Evolutionary conservation across 2,113 vertebrate genomes (phyloP).

Genomic region (Eidolon helvum): DNA sequence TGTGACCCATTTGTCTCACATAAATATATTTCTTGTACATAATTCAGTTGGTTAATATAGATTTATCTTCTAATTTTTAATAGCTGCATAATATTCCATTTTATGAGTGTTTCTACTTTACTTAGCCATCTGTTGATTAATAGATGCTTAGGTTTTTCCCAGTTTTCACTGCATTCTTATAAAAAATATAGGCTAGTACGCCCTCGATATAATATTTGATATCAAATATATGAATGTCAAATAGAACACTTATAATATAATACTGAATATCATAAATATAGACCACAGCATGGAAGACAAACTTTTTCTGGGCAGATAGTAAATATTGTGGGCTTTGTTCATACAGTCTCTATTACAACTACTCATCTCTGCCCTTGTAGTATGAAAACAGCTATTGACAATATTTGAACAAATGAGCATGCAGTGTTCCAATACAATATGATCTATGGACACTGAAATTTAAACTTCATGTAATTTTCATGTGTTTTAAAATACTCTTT

Average conservation of each 20-base stretch:
- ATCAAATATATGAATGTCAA: not conserved
- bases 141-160: not conserved
- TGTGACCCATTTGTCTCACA: not conserved
- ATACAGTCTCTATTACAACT: not conserved
- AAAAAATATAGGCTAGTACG: not conserved
- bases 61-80: slow-evolving; percentile 29
- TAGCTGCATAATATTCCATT: not conserved
- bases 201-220: not conserved
- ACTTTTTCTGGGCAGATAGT: not conserved
- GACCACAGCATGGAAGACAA: not conserved
- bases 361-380: not conserved
- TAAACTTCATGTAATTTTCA: not conserved
- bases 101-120: not conserved
- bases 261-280: not conserved
- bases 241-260: not conserved
- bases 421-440: not conserved
- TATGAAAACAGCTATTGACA: not conserved
- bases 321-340: not conserved
- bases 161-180: not conserved
- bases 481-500: not conserved
- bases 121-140: not conserved
- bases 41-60: not conserved
- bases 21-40: not conserved
- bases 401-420: not conserved
- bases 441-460: not conserved